Base-by-base conservation (phyloP, 2,797 vertebrate genomes). In the Enteromius radiatus region DNA sequence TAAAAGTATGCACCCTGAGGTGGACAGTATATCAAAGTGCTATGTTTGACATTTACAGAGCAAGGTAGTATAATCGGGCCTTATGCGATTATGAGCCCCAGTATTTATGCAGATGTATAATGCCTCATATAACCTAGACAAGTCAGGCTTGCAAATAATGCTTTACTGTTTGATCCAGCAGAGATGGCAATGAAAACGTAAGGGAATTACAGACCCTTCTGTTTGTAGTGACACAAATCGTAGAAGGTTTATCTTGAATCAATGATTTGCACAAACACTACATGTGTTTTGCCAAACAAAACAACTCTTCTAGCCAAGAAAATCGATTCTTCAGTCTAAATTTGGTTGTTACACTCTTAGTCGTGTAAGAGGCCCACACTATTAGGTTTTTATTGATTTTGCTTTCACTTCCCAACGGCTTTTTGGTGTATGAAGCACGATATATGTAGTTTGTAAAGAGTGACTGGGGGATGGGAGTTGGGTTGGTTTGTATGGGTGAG, bases 31-130 rank as follows among this genome's bases (percentile, higher is more conserved):
- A 92, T 94, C 92, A 94, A 86, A 89, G 88, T 84, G 82, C 89
- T 91, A 87, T 83, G 91, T 91, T 92, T 94, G 94, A 94, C 93
- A 91, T 95, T 94, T 94, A 95, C 84, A 92, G 87, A 88, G 86
- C 88, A 71, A 84, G 38, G 21, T 23, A 80, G 47, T 75, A 84
- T 79, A 85, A 69, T 86, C 41, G 23, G 90, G 87, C 86, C 88
- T 89, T 78, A 87, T 89, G 87, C 88, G 90, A 91, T 91, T 92
- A 93, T 90, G 88, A 92, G 87, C 89, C 79, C 89, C 36, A 88
- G 89, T 90, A 91, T 93, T 94, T 90, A 89, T 91, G 91, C 91
- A 93, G 88, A 92, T 89, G 90, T 92, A 91, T 90, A 93, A 91
- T 91, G 90, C 86, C 91, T 89, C 90, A 91, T 94, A 93, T 82